Conservation (phyloP, 2,797 vertebrate genomes). For the Phylloscopus collybita region DNA sequence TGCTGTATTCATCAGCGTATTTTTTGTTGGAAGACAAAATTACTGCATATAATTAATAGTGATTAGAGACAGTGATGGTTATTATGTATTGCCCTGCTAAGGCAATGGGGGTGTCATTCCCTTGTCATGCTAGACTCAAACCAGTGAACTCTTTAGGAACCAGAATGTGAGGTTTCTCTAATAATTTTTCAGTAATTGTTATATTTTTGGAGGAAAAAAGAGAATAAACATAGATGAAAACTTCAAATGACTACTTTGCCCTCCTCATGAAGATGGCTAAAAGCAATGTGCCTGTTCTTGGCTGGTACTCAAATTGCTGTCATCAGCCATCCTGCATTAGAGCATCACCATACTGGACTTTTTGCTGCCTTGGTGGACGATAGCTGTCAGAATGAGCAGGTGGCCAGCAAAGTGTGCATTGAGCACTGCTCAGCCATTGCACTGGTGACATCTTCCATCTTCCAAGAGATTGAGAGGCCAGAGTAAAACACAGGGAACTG, state of each 20-base stretch:
- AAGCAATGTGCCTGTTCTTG: rapidly evolving
- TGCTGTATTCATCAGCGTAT: background rate
- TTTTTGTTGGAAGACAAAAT: slow-evolving; percentile 26
- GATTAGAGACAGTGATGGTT: background rate
- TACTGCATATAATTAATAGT: background rate
- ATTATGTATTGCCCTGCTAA: background rate
- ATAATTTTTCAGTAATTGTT: background rate
- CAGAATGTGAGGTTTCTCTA: background rate
- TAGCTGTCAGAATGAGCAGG: background rate
- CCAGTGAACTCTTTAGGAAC: background rate
- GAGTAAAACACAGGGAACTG: background rate
- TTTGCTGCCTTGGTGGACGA: background rate
- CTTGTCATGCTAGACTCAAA: background rate
- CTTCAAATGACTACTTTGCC: background rate
- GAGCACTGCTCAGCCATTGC: background rate
- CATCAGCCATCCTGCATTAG: background rate
- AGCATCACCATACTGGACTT: rapidly evolving
- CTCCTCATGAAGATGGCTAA: background rate
- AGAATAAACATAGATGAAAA: background rate
- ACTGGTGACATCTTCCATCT: background rate
- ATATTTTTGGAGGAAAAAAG: background rate
- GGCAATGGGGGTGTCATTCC: background rate
- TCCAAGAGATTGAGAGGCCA: background rate
- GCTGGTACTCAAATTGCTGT: background rate
- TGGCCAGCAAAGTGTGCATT: background rate